phyloP scores from a whole-genome alignment of 2,888 invertebrate genomes.

The Agrilus cyanescens region DNA sequence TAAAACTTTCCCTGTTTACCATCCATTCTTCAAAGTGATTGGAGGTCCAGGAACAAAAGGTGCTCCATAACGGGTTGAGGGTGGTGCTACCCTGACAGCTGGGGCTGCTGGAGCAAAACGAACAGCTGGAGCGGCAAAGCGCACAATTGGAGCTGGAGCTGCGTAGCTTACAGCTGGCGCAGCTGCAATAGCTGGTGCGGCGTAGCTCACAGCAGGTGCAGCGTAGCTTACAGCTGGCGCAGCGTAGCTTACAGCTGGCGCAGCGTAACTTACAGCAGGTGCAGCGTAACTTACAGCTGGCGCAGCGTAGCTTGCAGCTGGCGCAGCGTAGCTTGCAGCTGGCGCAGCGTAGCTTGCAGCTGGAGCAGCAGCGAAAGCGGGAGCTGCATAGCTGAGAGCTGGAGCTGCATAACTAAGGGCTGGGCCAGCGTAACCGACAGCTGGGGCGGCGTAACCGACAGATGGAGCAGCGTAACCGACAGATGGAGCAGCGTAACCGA shows the following conservation, averaged over 20 bases:
- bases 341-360: slow-evolving; percentile 37
- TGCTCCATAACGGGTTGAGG: slow-evolving; percentile 2
- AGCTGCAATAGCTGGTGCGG: slow-evolving; percentile 20
- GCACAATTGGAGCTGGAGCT: slow-evolving; percentile 28
- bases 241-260: slow-evolving; percentile 11
- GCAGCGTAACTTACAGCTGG: slow-evolving; percentile 33
- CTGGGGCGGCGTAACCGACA: slow-evolving; percentile 27
- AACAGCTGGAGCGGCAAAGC: slow-evolving; percentile 17
- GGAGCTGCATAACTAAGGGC: slow-evolving; percentile 25
- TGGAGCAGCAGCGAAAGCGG: slow-evolving; percentile 47
- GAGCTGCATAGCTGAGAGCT: slow-evolving; percentile 16
- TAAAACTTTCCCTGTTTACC: slow-evolving; percentile 1
- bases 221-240: slow-evolving; percentile 14
- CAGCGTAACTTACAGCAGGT: too few species aligned
- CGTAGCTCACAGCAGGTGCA: slow-evolving; percentile 14
- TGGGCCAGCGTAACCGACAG: slow-evolving; percentile 39
- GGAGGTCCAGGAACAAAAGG: slow-evolving; percentile 1
- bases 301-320: slow-evolving; percentile 17
- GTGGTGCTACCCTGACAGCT: slow-evolving; percentile 10
- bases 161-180: slow-evolving; percentile 33
- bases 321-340: slow-evolving; percentile 15
- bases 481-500: slow-evolving; percentile 17
- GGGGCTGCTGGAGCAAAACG: slow-evolving; percentile 10
- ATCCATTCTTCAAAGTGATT: background rate
- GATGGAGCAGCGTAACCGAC: slow-evolving; percentile 10